These are phyloP conservation scores for Aporophyla nigra DNA, from an alignment of 2,888 invertebrate species.

Conservation along the genomic window DNA sequence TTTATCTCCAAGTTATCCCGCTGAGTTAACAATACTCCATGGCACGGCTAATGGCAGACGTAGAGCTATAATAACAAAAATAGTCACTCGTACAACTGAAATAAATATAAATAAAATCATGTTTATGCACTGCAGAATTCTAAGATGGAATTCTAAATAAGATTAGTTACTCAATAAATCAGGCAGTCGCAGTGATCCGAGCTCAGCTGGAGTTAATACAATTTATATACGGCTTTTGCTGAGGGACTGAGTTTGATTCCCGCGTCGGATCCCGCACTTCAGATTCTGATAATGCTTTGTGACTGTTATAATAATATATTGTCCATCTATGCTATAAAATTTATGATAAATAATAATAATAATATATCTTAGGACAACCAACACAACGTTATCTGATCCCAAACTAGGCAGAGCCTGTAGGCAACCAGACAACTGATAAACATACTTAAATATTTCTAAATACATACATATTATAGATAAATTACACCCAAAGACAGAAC, in stretches of 20 bases:
- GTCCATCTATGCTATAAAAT: neutral
- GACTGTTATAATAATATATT: neutral
- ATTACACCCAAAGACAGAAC: too few relatives aligned
- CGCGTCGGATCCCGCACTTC: slow-evolving; percentile 2
- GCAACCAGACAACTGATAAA: too few relatives aligned
- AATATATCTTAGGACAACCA: too few relatives aligned
- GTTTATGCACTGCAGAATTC: slow-evolving; percentile 36
- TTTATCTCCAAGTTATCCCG: neutral
- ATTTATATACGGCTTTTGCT: slow-evolving; percentile 33
- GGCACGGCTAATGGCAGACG: neutral
- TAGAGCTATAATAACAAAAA: slow-evolving; percentile 12
- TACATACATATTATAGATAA: too few relatives aligned
- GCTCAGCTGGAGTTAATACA: slow-evolving; percentile 36
- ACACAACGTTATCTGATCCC: too few relatives aligned
- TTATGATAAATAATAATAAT: too few relatives aligned
- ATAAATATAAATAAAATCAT: slow-evolving; percentile 34
- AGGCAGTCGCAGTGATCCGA: slow-evolving; percentile 24
- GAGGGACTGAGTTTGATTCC: slow-evolving; percentile 31
- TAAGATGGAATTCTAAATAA: slow-evolving; percentile 49
- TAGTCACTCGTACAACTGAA: neutral
- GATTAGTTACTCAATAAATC: slow-evolving; percentile 52
- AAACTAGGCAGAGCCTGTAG: too few relatives aligned
- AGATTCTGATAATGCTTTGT: slow-evolving; percentile 7
- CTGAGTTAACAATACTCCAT: neutral
- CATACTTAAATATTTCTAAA: too few relatives aligned